Conservation (phyloP, 1,140 invertebrate genomes). For the Cydia splendana region DNA sequence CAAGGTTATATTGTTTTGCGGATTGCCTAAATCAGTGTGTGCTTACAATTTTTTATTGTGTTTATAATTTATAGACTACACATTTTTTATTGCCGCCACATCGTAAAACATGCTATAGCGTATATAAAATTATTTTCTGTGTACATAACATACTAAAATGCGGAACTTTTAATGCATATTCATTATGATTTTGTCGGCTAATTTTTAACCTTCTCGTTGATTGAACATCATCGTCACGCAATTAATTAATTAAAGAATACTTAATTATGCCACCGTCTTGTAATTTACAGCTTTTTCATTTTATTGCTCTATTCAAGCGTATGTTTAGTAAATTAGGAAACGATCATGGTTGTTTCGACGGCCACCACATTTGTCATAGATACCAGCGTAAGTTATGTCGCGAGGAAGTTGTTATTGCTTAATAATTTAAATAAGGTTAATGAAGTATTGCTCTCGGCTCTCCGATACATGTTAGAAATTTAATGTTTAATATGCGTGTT, state of each 20-base stretch:
- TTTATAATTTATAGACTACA: conserved; percentile 59
- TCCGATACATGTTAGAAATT: conserved; percentile 43
- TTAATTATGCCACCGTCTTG: conserved; percentile 59
- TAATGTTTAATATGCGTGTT: conserved; percentile 35
- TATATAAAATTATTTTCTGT: conserved; percentile 43
- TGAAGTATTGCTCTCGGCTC: conserved; percentile 53
- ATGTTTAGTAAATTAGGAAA: conserved; percentile 57
- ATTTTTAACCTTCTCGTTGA: conserved; percentile 65
- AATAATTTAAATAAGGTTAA: conserved; percentile 67
- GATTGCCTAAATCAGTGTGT: conserved; percentile 51
- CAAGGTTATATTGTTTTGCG: conserved; percentile 52
- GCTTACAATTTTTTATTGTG: conserved; percentile 60
- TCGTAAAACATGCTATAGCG: conserved; percentile 53
- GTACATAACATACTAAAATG: conserved; percentile 37
- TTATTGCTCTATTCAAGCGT: conserved; percentile 53
- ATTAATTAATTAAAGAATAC: conserved; percentile 70
- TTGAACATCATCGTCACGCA: conserved; percentile 64
- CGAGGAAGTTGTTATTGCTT: conserved; percentile 55
- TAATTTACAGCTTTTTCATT: conserved; percentile 57
- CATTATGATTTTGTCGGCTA: conserved; percentile 60
- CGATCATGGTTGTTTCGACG: conserved; percentile 37
- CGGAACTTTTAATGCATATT: conserved; percentile 57
- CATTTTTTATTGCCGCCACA: conserved; percentile 48
- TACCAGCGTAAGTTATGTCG: conserved; percentile 50
- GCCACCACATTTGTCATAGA: conserved; percentile 54